Base-by-base conservation (phyloP, 2,888 invertebrate genomes). In the Trichopria drosophilae region DNA sequence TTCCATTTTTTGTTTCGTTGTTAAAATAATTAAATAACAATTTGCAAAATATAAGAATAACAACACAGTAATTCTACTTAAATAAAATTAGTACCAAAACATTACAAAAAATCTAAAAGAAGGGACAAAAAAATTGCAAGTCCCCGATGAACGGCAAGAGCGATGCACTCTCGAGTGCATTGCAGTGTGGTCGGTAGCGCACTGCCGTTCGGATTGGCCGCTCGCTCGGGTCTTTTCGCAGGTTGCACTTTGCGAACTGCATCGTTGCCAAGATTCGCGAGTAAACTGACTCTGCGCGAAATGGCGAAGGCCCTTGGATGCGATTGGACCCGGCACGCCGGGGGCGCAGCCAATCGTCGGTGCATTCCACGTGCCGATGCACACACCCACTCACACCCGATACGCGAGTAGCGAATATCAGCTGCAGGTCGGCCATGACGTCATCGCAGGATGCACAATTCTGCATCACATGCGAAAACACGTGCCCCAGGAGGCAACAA, bases 261-360 rank as follows among this genome's bases (percentile, higher is more conserved):
- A 63, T 34, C 48, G 55, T 31, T n/a, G 43, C 48, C 40, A 56
- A 59, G 60, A 61, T 68, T 67, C 63, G 65, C 63, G 55, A 58
- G 59, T 59, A 59, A 51, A 57, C 56, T 48, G 60, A 61, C 55
- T 58, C 54, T 57, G 63, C 65, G 58, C 61, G 50, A 55, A 37
- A 48, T 46, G 45, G 28, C n/a, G 41, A 36, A 43, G 6, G 55
- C 46, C 42, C 49, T 48, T n/a, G n/a, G n/a, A n/a, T n/a, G n/a
- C n/a, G n/a, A 60, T 54, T 59, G 59, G 65, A 65, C 62, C 62
- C 61, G 60, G 49, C 43, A 58, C 36, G 37, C 44, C 57, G 50
- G 56, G 60, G 62, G 55, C 58, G 60, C 55, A 58, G 45, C 57
- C 62, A 56, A 64, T 59, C 58, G 51, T 68, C 68, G 71, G 66